Conservation (phyloP, 2,888 invertebrate species). For the Acleris laterana region DNA sequence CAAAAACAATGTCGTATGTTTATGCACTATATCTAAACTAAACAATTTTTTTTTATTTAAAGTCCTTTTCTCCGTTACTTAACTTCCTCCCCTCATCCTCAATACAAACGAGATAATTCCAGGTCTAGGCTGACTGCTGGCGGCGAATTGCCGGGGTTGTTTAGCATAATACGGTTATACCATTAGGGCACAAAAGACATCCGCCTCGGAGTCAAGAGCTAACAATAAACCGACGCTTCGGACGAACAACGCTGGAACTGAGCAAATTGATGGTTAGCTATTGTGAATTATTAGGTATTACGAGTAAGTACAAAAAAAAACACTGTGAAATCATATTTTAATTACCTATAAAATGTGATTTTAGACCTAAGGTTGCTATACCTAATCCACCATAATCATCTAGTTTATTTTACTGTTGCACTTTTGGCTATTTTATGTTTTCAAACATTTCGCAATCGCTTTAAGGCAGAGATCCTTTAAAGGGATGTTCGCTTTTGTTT, state of each 20-base stretch:
- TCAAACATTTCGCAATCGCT: too few species aligned
- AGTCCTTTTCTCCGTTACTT: neutral
- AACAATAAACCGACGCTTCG: conserved; percentile 39
- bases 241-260: conserved; percentile 7
- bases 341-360: too few species aligned
- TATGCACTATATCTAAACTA: too few species aligned
- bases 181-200: conserved; percentile 70
- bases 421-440: too few species aligned
- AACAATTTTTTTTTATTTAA: neutral
- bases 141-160: conserved; percentile 70
- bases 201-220: conserved; percentile 47
- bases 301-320: too few species aligned
- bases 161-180: conserved; percentile 79
- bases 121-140: conserved; percentile 59
- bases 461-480: too few species aligned
- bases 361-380: too few species aligned
- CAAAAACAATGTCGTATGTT: neutral
- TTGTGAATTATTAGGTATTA: neutral
- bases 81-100: conserved; percentile 43
- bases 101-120: conserved; percentile 61
- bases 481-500: too few species aligned
- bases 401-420: too few species aligned
- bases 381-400: too few species aligned
- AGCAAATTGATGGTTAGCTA: neutral
- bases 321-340: too few species aligned